Conservation (phyloP, 30 jellyfish, hydroid and myxozoan genomes). For the Aurelia coerulea region DNA sequence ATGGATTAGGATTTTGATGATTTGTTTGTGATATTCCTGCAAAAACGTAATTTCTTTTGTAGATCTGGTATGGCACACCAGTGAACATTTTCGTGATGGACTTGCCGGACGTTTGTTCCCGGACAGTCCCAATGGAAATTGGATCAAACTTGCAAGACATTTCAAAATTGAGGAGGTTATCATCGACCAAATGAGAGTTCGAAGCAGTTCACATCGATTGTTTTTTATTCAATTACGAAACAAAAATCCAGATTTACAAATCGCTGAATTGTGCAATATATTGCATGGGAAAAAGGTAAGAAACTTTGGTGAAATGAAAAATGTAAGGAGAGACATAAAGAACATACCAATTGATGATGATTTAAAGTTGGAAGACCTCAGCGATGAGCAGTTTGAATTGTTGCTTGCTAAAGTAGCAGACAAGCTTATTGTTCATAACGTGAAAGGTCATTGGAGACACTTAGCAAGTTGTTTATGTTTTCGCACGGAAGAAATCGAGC, state of each 20-base stretch:
- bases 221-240: background rate
- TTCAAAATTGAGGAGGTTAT: background rate
- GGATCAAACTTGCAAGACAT: slow-evolving; percentile 14
- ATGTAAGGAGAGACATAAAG: background rate
- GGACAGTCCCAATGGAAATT: slow-evolving; percentile 10
- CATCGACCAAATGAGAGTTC: background rate
- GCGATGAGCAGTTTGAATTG: slow-evolving; percentile 8
- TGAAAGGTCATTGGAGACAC: slow-evolving; percentile 26
- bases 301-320: background rate
- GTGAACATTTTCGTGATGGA: slow-evolving; percentile 19
- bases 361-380: slow-evolving; percentile 6
- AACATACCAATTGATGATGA: background rate
- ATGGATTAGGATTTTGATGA: no score
- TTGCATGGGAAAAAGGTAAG: slow-evolving; percentile 4
- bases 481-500: background rate
- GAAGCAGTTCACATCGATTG: slow-evolving; percentile 25
- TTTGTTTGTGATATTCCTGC: no score
- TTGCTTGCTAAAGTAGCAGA: slow-evolving; percentile 34
- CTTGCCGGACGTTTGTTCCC: slow-evolving; percentile 7
- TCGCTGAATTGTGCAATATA: background rate
- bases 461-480: slow-evolving; percentile 21
- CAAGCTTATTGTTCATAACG: background rate
- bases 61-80: slow-evolving; percentile 6
- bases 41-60: background rate
- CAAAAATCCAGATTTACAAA: background rate